Conservation (phyloP, 1,140 invertebrate genomes). For the Neotoxoptera formosana region DNA sequence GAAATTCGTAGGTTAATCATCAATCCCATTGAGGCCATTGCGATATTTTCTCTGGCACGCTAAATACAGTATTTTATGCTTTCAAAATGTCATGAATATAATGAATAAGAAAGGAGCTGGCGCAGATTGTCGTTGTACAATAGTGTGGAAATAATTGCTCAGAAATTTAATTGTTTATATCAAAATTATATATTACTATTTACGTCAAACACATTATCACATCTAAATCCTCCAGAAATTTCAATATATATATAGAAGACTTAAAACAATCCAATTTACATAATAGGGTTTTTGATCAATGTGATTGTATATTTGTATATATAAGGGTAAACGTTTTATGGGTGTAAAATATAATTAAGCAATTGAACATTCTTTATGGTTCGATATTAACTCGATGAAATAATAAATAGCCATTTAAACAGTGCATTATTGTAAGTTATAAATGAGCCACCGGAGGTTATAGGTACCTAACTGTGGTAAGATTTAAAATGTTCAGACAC, state of each 20-base stretch:
- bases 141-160: constrained; percentile 20
- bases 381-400: neutral
- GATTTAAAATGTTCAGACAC: neutral
- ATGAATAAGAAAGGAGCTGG: constrained; percentile 1
- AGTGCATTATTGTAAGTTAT: neutral
- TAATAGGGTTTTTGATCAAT: neutral
- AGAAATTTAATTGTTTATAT: constrained; percentile 28
- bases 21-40: neutral
- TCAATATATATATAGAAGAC: neutral
- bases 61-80: neutral
- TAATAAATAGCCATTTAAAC: neutral
- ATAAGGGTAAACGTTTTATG: neutral
- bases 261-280: neutral
- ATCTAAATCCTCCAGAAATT: neutral
- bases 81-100: constrained; percentile 21
- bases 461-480: neutral
- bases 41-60: neutral
- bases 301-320: neutral
- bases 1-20: neutral
- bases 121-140: constrained; percentile 5
- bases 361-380: neutral
- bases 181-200: constrained; percentile 14
- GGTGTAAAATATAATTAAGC: neutral
- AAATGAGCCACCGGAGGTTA: neutral
- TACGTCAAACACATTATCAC: constrained; percentile 15